Conservation (phyloP, 2,797 vertebrate species). For the Corythornis leucogaster region DNA sequence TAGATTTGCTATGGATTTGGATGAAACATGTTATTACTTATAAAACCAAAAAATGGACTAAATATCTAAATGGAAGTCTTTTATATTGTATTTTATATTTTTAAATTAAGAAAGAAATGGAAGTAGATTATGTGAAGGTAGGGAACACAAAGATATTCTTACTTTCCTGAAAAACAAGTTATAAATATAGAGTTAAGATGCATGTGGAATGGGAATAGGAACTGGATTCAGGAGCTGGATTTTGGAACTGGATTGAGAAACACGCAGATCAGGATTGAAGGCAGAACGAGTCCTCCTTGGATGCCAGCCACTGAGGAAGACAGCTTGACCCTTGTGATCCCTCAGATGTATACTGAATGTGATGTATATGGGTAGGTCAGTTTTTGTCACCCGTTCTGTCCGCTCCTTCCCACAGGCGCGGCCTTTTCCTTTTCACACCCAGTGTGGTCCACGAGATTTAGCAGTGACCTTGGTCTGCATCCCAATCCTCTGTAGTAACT, state of each 20-base stretch:
- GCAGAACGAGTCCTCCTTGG: too few relatives aligned
- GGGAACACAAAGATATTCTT: background rate
- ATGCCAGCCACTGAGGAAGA: too few relatives aligned
- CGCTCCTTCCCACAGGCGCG: background rate
- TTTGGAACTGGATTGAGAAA: too few relatives aligned
- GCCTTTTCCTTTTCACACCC: background rate
- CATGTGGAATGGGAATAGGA: background rate
- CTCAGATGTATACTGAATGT: too few relatives aligned
- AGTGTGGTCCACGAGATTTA: background rate
- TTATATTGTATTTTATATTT: background rate
- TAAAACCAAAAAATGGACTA: background rate
- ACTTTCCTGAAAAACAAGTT: background rate
- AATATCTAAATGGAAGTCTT: background rate
- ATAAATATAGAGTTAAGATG: background rate
- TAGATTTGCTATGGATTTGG: background rate
- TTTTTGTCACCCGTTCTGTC: background rate
- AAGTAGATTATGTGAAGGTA: background rate
- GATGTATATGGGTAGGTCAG: too few relatives aligned
- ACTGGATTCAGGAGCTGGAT: too few relatives aligned
- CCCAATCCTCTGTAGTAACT: background rate
- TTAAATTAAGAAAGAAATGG: background rate
- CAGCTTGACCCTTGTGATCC: too few relatives aligned
- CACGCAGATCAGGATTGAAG: too few relatives aligned
- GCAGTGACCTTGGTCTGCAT: background rate
- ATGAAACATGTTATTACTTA: background rate